A percentile compares a stretch with the other conserved stretches of the same genome.
Evolutionary conservation across 2,113 vertebrate species (phyloP).

Genomic region (Anseranas semipalmata): DNA sequence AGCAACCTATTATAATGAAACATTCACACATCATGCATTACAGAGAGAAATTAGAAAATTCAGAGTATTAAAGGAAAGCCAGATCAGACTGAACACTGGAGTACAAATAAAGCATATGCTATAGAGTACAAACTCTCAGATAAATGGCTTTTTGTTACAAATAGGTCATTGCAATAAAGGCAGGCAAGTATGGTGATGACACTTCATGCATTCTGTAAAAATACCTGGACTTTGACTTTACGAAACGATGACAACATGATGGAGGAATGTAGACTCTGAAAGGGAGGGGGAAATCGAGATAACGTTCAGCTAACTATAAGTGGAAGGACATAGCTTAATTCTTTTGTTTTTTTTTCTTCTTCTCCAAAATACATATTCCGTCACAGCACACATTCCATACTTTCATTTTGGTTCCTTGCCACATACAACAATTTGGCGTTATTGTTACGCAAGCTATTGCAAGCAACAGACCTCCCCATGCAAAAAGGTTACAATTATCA

Average conservation of each 20-base stretch:
- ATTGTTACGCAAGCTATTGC: neutral
- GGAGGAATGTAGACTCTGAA: conserved; percentile 77
- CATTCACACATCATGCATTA: conserved; percentile 69
- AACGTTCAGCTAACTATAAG: conserved; percentile 62
- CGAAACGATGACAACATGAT: conserved; percentile 88
- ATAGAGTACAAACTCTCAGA: neutral
- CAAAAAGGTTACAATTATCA: neutral
- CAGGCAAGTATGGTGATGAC: conserved; percentile 68
- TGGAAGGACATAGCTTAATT: neutral
- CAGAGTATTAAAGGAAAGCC: conserved; percentile 24
- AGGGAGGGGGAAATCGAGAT: conserved; percentile 74
- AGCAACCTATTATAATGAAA: neutral
- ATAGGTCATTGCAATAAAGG: conserved; percentile 64
- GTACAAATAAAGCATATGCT: neutral
- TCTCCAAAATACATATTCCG: neutral
- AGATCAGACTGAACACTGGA: neutral
- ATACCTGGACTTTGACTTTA: conserved; percentile 93
- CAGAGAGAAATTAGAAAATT: conserved; percentile 26
- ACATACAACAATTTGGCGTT: neutral
- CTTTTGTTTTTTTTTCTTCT: neutral
- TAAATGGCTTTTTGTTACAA: neutral
- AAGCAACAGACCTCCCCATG: neutral
- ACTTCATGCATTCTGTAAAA: conserved; percentile 69
- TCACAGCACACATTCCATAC: neutral
- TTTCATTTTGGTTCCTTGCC: neutral